These are phyloP conservation scores for Branchellion lobata DNA, from an alignment of 2,888 invertebrate genomes.

Conservation along the genomic window DNA sequence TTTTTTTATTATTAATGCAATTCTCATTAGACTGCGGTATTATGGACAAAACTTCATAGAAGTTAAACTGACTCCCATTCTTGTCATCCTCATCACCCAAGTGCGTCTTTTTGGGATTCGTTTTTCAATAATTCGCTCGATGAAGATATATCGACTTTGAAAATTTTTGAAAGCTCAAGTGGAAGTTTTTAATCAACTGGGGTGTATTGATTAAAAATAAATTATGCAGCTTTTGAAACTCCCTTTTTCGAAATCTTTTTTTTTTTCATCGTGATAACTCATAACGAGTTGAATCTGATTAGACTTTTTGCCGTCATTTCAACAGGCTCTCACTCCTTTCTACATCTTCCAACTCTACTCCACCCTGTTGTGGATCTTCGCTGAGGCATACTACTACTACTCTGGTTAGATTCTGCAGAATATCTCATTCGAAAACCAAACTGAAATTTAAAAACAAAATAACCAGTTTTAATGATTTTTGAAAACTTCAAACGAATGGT, in stretches of 20 bases:
- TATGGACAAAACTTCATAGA: constrained; percentile 65
- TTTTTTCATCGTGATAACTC: not conserved
- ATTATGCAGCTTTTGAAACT: no score
- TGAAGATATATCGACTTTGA: not conserved
- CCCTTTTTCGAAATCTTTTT: not conserved
- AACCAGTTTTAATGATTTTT: no score
- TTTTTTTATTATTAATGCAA: no score
- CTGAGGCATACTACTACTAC: constrained; percentile 88
- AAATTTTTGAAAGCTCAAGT: not conserved
- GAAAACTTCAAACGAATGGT: no score
- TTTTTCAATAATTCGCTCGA: no score
- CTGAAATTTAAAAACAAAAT: no score
- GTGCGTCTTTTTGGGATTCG: constrained; percentile 54
- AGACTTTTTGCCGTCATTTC: not conserved
- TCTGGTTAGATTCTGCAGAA: constrained; percentile 66
- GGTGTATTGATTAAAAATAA: no score
- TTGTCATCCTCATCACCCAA: constrained; percentile 63
- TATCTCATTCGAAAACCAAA: no score
- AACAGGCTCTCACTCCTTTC: constrained; percentile 78
- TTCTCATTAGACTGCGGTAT: constrained; percentile 59
- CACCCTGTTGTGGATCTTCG: constrained; percentile 78
- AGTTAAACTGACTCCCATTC: constrained; percentile 64
- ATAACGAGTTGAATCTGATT: not conserved
- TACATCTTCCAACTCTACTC: constrained; percentile 93
- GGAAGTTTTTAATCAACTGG: not conserved